Evolutionary conservation across 1,140 invertebrate species (phyloP).

Genomic region (Lepidurus apus): DNA sequence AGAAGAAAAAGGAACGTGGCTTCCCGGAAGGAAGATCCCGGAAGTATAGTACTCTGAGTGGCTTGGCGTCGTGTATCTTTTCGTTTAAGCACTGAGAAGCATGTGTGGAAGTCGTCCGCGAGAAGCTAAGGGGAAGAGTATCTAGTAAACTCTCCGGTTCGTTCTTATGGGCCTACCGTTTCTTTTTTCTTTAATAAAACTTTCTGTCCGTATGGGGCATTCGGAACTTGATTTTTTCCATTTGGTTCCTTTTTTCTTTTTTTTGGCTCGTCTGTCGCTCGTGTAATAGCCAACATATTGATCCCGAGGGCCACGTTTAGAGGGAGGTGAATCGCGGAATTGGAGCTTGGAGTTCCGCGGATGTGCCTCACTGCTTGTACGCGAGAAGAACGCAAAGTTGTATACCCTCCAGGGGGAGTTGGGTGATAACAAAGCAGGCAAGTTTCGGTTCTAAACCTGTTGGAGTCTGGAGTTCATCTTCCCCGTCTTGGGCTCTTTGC

Average conservation of each 20-base stretch:
- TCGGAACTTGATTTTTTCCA: neutral
- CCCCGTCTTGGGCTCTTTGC: too few relatives aligned
- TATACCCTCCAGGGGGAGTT: neutral
- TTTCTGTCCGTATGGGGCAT: neutral
- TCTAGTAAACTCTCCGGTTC: neutral
- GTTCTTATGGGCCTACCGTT: neutral
- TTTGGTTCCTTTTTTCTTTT: neutral
- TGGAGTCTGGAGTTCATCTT: neutral
- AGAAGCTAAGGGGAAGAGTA: neutral
- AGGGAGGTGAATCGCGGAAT: neutral
- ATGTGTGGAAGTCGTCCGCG: slow-evolving; percentile 16
- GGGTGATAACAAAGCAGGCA: neutral
- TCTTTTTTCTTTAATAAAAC: neutral
- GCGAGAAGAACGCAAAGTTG: neutral
- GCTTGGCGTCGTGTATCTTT: slow-evolving; percentile 1
- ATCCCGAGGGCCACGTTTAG: neutral
- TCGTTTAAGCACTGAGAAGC: neutral
- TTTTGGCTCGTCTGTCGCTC: neutral
- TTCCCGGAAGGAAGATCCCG: slow-evolving; percentile 13
- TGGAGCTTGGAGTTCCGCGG: neutral
- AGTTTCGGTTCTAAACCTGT: neutral
- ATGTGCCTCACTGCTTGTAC: slow-evolving; percentile 9
- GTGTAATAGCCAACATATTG: slow-evolving; percentile 10
- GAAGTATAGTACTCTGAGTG: neutral
- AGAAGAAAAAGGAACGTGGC: neutral